A percentile compares a stretch with the other conserved stretches of the same genome.
Evolutionary conservation across 2,113 vertebrate species (phyloP).

Genomic region (Sciurus niger): DNA sequence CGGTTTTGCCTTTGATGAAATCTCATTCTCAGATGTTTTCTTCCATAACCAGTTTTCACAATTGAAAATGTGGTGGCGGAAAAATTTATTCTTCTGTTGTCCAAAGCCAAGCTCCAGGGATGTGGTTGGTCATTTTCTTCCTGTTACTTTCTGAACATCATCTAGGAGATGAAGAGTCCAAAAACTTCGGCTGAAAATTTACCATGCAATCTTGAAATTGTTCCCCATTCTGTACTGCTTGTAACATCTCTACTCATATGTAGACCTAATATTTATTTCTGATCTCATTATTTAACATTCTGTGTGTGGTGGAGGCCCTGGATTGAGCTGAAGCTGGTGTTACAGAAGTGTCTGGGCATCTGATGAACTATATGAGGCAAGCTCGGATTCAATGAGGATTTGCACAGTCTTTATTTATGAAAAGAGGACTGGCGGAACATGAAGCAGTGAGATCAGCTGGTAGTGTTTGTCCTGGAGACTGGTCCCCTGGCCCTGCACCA

Average conservation of each 20-base stretch:
- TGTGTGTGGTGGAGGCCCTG: background rate
- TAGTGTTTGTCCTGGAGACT: background rate
- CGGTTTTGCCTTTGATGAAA: background rate
- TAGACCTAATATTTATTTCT: constrained; percentile 2
- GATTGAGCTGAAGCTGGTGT: background rate
- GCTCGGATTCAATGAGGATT: background rate
- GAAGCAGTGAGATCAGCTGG: background rate
- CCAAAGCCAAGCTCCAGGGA: background rate
- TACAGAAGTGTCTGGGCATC: background rate
- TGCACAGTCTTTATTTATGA: background rate
- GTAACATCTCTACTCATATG: background rate
- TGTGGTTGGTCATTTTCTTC: background rate
- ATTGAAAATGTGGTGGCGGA: background rate
- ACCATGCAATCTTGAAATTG: background rate
- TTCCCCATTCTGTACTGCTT: background rate
- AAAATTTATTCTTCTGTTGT: background rate
- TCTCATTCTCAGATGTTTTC: background rate
- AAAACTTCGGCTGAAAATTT: background rate
- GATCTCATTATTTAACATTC: background rate
- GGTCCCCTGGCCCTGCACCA: background rate
- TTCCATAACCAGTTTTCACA: background rate
- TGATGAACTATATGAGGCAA: background rate
- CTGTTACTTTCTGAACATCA: background rate
- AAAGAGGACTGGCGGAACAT: background rate
- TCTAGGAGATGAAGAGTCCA: background rate